These are phyloP conservation scores for Anarsia innoxiella DNA, from an alignment of 2,888 invertebrate species.

Conservation along the genomic window DNA sequence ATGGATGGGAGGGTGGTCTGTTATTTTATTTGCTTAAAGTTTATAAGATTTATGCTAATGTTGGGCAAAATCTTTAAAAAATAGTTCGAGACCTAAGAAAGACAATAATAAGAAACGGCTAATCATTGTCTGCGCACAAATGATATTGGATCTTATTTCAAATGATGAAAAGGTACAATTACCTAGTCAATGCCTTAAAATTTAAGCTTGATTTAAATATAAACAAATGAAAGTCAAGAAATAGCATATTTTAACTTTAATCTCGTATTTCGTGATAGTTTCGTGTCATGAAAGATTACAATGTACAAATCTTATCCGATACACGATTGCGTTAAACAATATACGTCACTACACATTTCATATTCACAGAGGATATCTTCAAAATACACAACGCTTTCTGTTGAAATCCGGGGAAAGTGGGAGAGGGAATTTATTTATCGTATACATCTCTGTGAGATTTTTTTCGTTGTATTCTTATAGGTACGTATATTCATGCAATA, in stretches of 20 bases:
- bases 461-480: conserved; percentile 52
- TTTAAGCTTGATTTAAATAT: too few species aligned
- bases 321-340: conserved; percentile 58
- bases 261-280: conserved; percentile 60
- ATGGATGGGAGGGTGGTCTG: conserved; percentile 46
- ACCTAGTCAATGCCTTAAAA: too few species aligned
- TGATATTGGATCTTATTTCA: too few species aligned
- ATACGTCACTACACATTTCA: conserved; percentile 48
- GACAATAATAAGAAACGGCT: too few species aligned
- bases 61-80: too few species aligned
- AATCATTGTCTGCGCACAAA: too few species aligned
- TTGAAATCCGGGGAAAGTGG: conserved; percentile 42
- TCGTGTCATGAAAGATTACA: conserved; percentile 61
- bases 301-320: conserved; percentile 63
- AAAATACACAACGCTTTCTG: conserved; percentile 39
- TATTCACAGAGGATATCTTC: conserved; percentile 48
- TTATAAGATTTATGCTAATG: background rate
- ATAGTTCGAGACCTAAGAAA: too few species aligned
- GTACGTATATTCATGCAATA: too few species aligned
- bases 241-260: conserved; percentile 40
- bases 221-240: conserved; percentile 32
- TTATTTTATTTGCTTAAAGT: too few species aligned
- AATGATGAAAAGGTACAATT: too few species aligned
- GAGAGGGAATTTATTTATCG: conserved; percentile 44
- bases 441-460: conserved; percentile 51